Conservation (phyloP, 2,888 invertebrate genomes). For the Elmis aenea region DNA sequence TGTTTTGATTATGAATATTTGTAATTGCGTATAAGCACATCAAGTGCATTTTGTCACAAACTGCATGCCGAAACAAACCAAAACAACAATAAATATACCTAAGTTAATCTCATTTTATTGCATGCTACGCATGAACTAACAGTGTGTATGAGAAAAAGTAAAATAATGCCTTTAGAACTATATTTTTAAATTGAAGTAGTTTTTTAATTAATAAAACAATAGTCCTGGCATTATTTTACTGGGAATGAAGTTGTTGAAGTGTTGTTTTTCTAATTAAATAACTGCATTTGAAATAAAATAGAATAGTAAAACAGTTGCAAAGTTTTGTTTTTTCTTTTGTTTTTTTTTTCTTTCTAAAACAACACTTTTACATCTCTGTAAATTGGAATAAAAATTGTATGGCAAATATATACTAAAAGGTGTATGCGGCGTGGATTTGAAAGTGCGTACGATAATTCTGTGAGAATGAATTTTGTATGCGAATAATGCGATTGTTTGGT, state of each 20-base stretch:
- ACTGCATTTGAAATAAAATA: no score
- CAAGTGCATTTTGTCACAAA: no score
- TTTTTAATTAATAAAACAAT: neutral
- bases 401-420: slow-evolving; percentile 40
- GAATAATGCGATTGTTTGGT: slow-evolving; percentile 19
- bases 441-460: slow-evolving; percentile 13
- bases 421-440: slow-evolving; percentile 24
- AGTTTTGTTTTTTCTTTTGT: slow-evolving; percentile 6
- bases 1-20: no score
- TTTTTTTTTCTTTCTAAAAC: slow-evolving; percentile 7
- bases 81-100: slow-evolving; percentile 31
- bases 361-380: slow-evolving; percentile 28
- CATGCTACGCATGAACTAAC: slow-evolving; percentile 38
- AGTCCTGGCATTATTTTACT: slow-evolving; percentile 16
- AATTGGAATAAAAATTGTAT: slow-evolving; percentile 21
- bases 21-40: no score
- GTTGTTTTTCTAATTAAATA: slow-evolving; percentile 11
- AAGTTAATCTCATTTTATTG: slow-evolving; percentile 32
- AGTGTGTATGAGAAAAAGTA: slow-evolving; percentile 28
- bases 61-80: slow-evolving; percentile 11
- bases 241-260: slow-evolving; percentile 15
- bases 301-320: no score
- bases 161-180: slow-evolving; percentile 7
- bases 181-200: slow-evolving; percentile 3
- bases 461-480: slow-evolving; percentile 11